phyloP scores from a whole-genome alignment of 2,797 vertebrate genomes.

The Eulemur coronatus region DNA sequence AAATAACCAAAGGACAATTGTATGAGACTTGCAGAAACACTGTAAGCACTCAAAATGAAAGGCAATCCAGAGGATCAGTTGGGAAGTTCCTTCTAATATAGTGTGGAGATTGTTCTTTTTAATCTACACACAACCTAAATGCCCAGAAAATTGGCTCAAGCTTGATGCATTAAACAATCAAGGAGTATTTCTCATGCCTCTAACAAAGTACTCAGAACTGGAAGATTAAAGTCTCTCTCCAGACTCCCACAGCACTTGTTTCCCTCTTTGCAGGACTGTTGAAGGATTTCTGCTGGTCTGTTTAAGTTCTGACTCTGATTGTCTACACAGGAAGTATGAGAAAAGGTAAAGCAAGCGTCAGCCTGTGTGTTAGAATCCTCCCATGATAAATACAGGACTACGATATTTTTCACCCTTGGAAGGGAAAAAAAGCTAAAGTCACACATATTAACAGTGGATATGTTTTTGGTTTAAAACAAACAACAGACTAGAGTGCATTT shows the following conservation, averaged over 20 bases:
- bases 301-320: no score
- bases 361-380: background rate
- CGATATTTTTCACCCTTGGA: background rate
- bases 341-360: background rate
- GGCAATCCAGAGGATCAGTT: background rate
- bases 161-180: background rate
- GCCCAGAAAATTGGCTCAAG: background rate
- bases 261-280: background rate
- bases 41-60: background rate
- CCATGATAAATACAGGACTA: background rate
- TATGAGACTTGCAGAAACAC: background rate
- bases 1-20: background rate
- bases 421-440: background rate
- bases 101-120: background rate
- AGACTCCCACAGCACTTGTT: background rate
- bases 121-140: background rate
- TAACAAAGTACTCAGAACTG: background rate
- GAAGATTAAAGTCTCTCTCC: background rate
- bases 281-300: background rate
- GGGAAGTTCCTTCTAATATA: background rate
- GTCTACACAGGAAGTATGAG: background rate
- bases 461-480: background rate
- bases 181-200: background rate
- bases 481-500: background rate
- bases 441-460: background rate